A percentile compares a stretch with the other conserved stretches of the same genome.
Evolutionary conservation across 2,113 vertebrate species (phyloP).

Genomic region (Sphaerodactylus townsendi): DNA sequence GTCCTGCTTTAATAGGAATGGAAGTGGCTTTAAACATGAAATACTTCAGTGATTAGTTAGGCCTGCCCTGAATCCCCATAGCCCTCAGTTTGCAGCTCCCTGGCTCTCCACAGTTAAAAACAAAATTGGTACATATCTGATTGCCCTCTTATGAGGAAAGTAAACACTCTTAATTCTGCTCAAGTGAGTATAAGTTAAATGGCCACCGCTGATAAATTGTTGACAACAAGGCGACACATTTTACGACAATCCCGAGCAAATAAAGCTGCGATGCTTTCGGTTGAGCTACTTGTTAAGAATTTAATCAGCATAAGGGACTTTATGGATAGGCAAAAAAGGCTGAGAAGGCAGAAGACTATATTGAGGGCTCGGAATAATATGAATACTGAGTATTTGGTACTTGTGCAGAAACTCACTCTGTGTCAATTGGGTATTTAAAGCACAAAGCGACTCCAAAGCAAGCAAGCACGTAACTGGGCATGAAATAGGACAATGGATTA

Average conservation of each 20-base stretch:
- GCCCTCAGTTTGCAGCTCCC: conserved; percentile 78
- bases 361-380: conserved; percentile 49
- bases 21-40: conserved; percentile 99
- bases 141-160: conserved; percentile 90
- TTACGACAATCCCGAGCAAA: conserved; percentile 37
- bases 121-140: conserved; percentile 87
- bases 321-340: conserved; percentile 53
- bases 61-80: conserved; percentile 86
- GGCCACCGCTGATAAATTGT: conserved; percentile 73
- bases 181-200: conserved; percentile 78
- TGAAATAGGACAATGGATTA: conserved; percentile 59
- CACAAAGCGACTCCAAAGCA: conserved; percentile 45
- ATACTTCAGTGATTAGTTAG: conserved; percentile 99
- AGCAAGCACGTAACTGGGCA: conserved; percentile 37
- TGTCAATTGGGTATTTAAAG: conserved; percentile 64
- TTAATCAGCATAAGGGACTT: conserved; percentile 64
- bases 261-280: conserved; percentile 40
- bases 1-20: conserved; percentile 98
- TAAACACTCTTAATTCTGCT: conserved; percentile 92
- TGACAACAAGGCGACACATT: conserved; percentile 65
- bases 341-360: conserved; percentile 45
- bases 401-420: conserved; percentile 40
- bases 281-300: conserved; percentile 57
- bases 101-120: conserved; percentile 82
- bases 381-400: conserved; percentile 54